Base-by-base conservation (phyloP, 1,140 invertebrate genomes). In the Chionoecetes opilio region DNA sequence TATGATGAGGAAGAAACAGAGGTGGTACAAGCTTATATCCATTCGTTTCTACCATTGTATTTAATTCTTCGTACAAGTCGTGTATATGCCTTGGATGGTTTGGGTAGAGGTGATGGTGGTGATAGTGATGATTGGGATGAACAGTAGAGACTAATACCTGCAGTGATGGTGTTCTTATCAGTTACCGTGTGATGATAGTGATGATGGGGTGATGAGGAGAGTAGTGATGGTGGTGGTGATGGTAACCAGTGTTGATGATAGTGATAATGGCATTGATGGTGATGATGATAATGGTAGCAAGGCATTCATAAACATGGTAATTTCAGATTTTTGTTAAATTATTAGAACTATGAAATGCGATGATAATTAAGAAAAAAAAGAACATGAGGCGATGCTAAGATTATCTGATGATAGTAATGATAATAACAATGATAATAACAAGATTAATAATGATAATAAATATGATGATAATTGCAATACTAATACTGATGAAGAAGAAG, bases 281-380 rank as follows among this genome's bases (percentile, higher is more conserved):
- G 34, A 93, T 35, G 31, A 88, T 87, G 34, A 32, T 82, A 31
- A 75, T 93, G 86, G 63, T 75, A 53, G 26, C 87, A 87, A 53
- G 85, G 85, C 21, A 82, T 82, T 35, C 26, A 34, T 84, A 31
- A 82, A 92, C 82, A 82, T 82, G 35, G 26, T 84, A 34, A 92
- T 32, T n/a, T 91, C 17, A 6, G 41, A 35, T 82, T 63, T 6
- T 75, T 82, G n/a, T n/a, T 29, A n/a, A 21, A 14, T 34, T 14
- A 31, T 82, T 21, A 86, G 29, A 84, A 26, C 75, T 11, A 53
- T 53, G 75, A 35, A 38, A 29, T 92, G 91, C n/a, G 35, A 9
- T 26, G 63, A 37, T 14, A 53, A 41, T 26, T 8, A 14, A 75
- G 3, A 31, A 9, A 31, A 32, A 26, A 32, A 32, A 41, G 3